Evolutionary conservation across 2,797 vertebrate genomes (phyloP).

Genomic region (Helostoma temminkii): DNA sequence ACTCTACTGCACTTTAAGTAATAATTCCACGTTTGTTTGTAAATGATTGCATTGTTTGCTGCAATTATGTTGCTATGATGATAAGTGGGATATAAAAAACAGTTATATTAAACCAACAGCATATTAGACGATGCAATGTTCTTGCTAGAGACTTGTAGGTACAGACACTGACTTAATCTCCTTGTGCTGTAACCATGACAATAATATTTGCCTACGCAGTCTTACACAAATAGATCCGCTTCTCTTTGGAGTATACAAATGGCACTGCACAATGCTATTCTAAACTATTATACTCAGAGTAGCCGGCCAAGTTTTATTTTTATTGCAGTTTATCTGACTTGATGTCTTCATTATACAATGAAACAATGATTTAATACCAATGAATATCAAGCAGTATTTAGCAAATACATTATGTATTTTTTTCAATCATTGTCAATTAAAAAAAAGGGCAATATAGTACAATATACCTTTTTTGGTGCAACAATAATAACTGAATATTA

Average conservation of each 20-base stretch:
- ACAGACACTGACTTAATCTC: constrained; percentile 47
- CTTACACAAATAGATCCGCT: constrained; percentile 69
- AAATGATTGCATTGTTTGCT: constrained; percentile 53
- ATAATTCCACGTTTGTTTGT: constrained; percentile 47
- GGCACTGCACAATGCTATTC: constrained; percentile 64
- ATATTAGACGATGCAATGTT: constrained; percentile 52
- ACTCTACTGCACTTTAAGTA: constrained; percentile 39
- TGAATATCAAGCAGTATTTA: constrained; percentile 2
- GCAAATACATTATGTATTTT: not conserved
- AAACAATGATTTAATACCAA: constrained; percentile 52
- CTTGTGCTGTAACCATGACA: constrained; percentile 75
- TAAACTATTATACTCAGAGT: constrained; percentile 82
- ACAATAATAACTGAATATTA: not conserved
- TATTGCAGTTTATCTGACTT: constrained; percentile 83
- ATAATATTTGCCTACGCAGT: constrained; percentile 70
- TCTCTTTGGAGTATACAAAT: constrained; percentile 58
- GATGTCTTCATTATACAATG: constrained; percentile 78
- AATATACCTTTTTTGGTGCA: too few species aligned
- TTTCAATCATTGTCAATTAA: not conserved
- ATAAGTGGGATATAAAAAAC: constrained; percentile 61
- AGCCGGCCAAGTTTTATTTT: constrained; percentile 81
- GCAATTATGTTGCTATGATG: constrained; percentile 67
- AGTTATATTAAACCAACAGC: constrained; percentile 51
- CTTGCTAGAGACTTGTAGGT: constrained; percentile 60
- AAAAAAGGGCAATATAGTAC: not conserved